phyloP scores from a whole-genome alignment of 1,140 invertebrate species.

The Drosophila trapezifrons region DNA sequence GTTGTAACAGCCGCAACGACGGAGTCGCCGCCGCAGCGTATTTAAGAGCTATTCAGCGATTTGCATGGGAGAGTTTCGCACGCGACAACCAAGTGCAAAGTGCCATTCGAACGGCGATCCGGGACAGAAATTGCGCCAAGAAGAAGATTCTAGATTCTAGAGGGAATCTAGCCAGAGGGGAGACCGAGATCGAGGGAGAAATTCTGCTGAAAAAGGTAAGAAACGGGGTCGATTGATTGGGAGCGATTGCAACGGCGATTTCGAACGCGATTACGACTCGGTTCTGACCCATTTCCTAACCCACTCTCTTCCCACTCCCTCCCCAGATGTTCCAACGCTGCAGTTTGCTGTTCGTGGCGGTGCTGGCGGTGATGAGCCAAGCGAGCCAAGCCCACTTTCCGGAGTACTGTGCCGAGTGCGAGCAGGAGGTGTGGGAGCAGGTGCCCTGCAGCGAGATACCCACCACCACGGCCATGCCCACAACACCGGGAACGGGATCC shows the following conservation, averaged over 20 bases:
- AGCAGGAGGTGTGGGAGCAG: conserved; percentile 81
- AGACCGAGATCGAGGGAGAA: conserved; percentile 24
- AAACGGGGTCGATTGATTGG: conserved; percentile 25
- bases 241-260: conserved; percentile 9
- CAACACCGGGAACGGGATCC: background rate
- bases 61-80: conserved; percentile 73
- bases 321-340: conserved; percentile 63
- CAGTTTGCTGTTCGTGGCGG: conserved; percentile 40
- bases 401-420: conserved; percentile 71
- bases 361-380: conserved; percentile 24
- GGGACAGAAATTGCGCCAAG: conserved; percentile 26
- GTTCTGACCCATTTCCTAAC: conserved; percentile 21
- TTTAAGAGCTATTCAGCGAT: conserved; percentile 82
- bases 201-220: conserved; percentile 73
- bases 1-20: conserved; percentile 48
- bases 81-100: conserved; percentile 51
- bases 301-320: conserved; percentile 3
- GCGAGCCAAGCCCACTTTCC: conserved; percentile 60
- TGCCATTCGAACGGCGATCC: conserved; percentile 12
- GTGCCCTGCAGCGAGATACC: conserved; percentile 72
- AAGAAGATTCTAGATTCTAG: background rate
- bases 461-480: conserved; percentile 29
- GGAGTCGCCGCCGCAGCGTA: conserved; percentile 64
- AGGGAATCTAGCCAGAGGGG: conserved; percentile 8
- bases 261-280: background rate